A percentile compares a stretch with the other conserved stretches of the same genome.
Evolutionary conservation across 2,113 vertebrate genomes (phyloP).

Genomic region (Argyrosomus japonicus): DNA sequence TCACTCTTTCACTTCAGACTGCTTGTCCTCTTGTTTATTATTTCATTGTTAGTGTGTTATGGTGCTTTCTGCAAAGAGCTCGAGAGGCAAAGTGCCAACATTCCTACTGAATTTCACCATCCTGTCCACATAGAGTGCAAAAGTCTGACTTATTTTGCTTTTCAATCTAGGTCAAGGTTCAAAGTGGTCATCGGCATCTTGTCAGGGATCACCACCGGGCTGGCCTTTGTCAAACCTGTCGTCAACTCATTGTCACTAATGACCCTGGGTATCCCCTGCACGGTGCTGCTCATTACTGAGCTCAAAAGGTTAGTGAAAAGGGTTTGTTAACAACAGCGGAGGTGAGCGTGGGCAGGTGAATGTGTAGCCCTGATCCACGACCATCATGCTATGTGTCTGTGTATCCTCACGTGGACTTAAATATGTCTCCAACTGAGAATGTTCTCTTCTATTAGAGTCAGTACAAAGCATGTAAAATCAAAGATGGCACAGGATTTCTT

Average conservation of each 20-base stretch:
- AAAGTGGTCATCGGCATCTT: slow-evolving; percentile 93
- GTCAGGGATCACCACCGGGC: slow-evolving; percentile 92
- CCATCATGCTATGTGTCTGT: background rate
- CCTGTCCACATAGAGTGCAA: background rate
- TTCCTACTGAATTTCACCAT: slow-evolving; percentile 15
- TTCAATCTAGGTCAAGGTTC: slow-evolving; percentile 89
- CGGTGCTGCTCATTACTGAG: slow-evolving; percentile 91
- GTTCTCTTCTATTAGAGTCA: background rate
- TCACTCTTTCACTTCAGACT: slow-evolving; percentile 27
- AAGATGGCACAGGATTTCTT: background rate
- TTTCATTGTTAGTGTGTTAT: background rate
- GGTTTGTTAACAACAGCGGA: background rate
- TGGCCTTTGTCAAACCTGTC: slow-evolving; percentile 96
- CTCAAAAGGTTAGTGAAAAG: slow-evolving; percentile 88
- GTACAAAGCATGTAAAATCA: background rate
- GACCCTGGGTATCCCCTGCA: slow-evolving; percentile 95
- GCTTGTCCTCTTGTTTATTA: slow-evolving; percentile 20
- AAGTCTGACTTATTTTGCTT: slow-evolving; percentile 14
- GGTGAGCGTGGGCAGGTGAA: background rate
- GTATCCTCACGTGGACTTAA: background rate
- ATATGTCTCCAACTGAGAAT: background rate
- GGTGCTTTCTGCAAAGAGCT: background rate
- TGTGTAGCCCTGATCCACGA: background rate
- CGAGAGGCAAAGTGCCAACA: background rate
- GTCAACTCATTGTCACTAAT: slow-evolving; percentile 97